phyloP scores from a whole-genome alignment of 2,888 invertebrate genomes.

The Drosophila suboccidentalis region DNA sequence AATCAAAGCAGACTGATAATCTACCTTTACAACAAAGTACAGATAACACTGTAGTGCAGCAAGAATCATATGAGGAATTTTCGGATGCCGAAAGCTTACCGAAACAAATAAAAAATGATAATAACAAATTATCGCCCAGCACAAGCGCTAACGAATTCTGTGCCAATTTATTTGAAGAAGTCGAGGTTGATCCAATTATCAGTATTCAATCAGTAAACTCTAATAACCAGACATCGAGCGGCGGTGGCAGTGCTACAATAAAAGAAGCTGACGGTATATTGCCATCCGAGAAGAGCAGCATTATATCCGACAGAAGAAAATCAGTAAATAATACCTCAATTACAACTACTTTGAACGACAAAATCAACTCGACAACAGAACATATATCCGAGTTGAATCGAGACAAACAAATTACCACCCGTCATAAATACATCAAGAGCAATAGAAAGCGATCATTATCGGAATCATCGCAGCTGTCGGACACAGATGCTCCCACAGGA shows the following conservation, averaged over 20 bases:
- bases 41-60: slow-evolving; percentile 49
- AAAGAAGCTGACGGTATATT: slow-evolving; percentile 69
- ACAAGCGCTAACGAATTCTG: slow-evolving; percentile 71
- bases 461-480: slow-evolving; percentile 74
- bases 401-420: slow-evolving; percentile 27
- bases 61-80: slow-evolving; percentile 64
- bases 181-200: slow-evolving; percentile 62
- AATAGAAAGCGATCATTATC: slow-evolving; percentile 78
- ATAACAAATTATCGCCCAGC: slow-evolving; percentile 69
- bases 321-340: slow-evolving; percentile 51
- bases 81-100: slow-evolving; percentile 72
- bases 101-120: slow-evolving; percentile 66
- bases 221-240: slow-evolving; percentile 51
- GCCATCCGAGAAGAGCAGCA: slow-evolving; percentile 49
- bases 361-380: slow-evolving; percentile 34
- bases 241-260: slow-evolving; percentile 32
- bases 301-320: slow-evolving; percentile 57
- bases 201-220: slow-evolving; percentile 66
- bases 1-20: slow-evolving; percentile 62
- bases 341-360: slow-evolving; percentile 24
- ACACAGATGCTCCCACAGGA: slow-evolving; percentile 66
- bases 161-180: slow-evolving; percentile 68
- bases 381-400: slow-evolving; percentile 34
- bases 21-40: slow-evolving; percentile 37
- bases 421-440: slow-evolving; percentile 39